Evolutionary conservation across 2,797 vertebrate species (phyloP).

Genomic region (Chiloscyllium punctatum): DNA sequence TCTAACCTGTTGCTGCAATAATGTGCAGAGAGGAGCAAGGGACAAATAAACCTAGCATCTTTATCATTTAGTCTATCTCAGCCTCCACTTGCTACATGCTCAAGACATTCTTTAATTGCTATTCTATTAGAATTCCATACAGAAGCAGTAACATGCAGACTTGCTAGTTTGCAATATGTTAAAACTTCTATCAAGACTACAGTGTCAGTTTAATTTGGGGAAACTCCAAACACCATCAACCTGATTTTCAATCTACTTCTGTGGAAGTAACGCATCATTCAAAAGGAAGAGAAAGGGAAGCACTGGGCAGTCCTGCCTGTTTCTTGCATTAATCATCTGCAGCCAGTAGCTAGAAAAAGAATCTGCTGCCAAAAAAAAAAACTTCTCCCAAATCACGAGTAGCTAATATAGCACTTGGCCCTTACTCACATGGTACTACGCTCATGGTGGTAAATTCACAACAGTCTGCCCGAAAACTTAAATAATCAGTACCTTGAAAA

Average conservation of each 20-base stretch:
- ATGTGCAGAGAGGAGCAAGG: too few species aligned
- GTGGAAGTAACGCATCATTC: background rate
- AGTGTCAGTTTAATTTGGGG: background rate
- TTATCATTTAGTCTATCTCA: background rate
- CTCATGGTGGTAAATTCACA: background rate
- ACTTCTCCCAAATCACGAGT: too few species aligned
- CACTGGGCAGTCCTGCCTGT: background rate
- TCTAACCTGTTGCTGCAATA: background rate
- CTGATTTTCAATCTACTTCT: background rate
- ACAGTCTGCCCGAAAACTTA: background rate
- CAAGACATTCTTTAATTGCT: too few species aligned
- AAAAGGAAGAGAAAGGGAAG: background rate
- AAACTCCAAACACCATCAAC: background rate
- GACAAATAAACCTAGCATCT: too few species aligned
- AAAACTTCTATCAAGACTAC: background rate
- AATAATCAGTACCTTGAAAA: constrained; percentile 79
- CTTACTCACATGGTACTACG: background rate
- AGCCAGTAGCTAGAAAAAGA: background rate
- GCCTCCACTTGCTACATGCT: background rate
- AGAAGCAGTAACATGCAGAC: background rate
- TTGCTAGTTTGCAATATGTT: background rate
- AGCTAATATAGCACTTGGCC: background rate
- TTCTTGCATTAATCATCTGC: background rate
- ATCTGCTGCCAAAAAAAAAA: background rate
- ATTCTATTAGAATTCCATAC: background rate